These are phyloP conservation scores for Spheniscus humboldti DNA, from an alignment of 2,797 vertebrate genomes.

Conservation along the genomic window DNA sequence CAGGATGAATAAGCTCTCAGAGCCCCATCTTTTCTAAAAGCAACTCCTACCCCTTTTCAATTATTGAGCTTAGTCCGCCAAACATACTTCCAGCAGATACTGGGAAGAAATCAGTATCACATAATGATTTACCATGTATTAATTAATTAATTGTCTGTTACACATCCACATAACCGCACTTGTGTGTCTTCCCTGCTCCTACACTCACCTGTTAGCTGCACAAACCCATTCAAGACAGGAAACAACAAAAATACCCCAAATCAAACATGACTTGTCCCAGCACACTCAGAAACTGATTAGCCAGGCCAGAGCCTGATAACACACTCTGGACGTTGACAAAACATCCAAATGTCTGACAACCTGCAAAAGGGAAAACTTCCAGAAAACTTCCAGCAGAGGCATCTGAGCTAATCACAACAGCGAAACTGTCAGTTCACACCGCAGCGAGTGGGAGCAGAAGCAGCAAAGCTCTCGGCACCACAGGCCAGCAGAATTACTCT, in stretches of 20 bases:
- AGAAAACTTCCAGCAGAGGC: background rate
- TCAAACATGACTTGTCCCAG: background rate
- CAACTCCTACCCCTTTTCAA: background rate
- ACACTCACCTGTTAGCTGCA: background rate
- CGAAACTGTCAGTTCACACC: background rate
- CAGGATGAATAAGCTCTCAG: background rate
- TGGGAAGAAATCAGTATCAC: background rate
- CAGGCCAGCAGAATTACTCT: background rate
- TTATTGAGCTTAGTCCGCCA: background rate
- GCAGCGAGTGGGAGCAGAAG: background rate
- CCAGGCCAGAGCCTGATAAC: background rate
- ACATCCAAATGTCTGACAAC: background rate
- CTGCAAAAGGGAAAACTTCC: background rate
- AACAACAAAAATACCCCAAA: background rate
- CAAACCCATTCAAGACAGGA: background rate
- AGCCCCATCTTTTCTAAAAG: background rate
- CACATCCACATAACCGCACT: background rate
- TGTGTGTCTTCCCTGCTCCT: background rate
- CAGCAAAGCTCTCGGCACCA: background rate
- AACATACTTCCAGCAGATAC: background rate
- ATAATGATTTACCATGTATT: background rate
- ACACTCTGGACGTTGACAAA: background rate
- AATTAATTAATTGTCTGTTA: background rate
- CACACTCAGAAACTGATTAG: background rate
- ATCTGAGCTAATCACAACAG: background rate